Percentiles rank a stretch among this genome's conserved stretches.
phyloP scores from a whole-genome alignment of 1,140 invertebrate species.

The Scylla paramamosain region DNA sequence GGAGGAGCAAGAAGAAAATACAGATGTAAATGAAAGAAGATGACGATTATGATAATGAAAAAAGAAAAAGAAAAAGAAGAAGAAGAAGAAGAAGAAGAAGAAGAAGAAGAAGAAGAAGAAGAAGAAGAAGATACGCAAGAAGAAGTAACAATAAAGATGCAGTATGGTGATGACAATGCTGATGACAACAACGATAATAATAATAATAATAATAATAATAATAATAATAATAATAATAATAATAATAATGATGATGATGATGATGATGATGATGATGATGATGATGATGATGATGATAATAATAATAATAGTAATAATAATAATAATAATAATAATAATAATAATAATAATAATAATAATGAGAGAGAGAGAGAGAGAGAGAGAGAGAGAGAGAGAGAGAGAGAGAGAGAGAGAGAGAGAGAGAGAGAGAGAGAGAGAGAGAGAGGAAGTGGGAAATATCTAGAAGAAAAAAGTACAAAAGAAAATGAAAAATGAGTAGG shows the following conservation, averaged over 20 bases:
- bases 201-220: too few species aligned
- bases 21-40: not conserved
- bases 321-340: too few species aligned
- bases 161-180: too few species aligned
- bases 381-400: too few species aligned
- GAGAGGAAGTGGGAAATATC: not conserved
- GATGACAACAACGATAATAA: too few species aligned
- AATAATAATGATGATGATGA: too few species aligned
- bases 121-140: not conserved
- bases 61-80: not conserved
- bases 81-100: not conserved
- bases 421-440: not conserved
- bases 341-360: too few species aligned
- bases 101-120: not conserved
- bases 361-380: conserved; percentile 36
- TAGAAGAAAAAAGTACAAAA: not conserved
- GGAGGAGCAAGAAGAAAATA: not conserved
- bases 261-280: too few species aligned
- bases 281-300: too few species aligned
- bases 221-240: too few species aligned
- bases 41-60: not conserved
- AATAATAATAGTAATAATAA: too few species aligned
- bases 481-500: not conserved
- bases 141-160: too few species aligned
- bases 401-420: not conserved